Percentiles rank a stretch among this genome's conserved stretches.
These are phyloP conservation scores for Prunella fulvescens DNA, from an alignment of 2,113 vertebrate genomes.

Conservation along the genomic window DNA sequence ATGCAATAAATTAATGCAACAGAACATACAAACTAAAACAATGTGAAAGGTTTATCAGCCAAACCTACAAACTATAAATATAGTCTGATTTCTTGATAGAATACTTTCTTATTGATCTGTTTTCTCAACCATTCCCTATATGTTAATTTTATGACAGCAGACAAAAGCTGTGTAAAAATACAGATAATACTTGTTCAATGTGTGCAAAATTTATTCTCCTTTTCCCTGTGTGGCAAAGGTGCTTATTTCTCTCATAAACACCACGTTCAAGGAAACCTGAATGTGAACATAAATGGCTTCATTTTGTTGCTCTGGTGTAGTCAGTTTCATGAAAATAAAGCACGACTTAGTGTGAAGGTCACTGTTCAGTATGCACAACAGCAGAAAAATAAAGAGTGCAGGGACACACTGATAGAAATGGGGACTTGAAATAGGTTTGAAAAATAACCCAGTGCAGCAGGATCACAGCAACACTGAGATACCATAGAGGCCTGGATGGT, in stretches of 20 bases:
- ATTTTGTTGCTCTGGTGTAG: neutral
- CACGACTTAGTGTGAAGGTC: neutral
- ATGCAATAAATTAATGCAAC: neutral
- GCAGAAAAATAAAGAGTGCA: neutral
- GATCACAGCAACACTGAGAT: neutral
- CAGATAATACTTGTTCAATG: neutral
- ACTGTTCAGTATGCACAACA: neutral
- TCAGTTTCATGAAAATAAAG: neutral
- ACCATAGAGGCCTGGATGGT: neutral
- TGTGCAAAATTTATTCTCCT: neutral
- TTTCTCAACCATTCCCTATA: neutral
- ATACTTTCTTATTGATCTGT: neutral
- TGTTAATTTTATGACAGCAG: neutral
- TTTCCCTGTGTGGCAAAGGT: neutral
- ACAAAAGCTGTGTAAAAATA: neutral
- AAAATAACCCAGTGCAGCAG: neutral
- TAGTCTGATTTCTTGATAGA: neutral
- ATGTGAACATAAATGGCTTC: constrained; percentile 21
- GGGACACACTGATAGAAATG: neutral
- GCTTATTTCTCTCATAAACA: neutral
- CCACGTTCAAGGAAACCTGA: neutral
- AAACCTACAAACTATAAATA: neutral
- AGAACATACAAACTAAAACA: neutral
- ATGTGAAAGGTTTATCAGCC: neutral
- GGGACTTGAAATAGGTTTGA: neutral